Conservation (phyloP, 2,888 invertebrate genomes). For the Drosophila colorata region DNA sequence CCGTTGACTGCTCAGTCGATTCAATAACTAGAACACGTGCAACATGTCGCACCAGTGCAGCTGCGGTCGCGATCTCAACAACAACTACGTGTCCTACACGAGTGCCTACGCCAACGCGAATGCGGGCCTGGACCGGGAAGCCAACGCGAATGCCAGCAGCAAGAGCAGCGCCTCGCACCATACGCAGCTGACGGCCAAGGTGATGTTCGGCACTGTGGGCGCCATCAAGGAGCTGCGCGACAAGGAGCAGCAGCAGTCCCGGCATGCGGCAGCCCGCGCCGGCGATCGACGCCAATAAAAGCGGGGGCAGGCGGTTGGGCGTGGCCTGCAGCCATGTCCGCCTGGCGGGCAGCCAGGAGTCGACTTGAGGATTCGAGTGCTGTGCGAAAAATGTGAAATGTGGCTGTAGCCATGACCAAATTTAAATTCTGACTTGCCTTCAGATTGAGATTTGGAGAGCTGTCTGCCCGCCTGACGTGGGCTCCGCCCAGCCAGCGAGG, state of each 20-base stretch:
- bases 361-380: constrained; percentile 31
- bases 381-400: constrained; percentile 29
- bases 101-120: constrained; percentile 84
- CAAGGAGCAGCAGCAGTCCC: constrained; percentile 89
- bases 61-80: constrained; percentile 86
- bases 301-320: constrained; percentile 19
- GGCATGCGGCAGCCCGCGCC: constrained; percentile 86
- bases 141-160: constrained; percentile 64
- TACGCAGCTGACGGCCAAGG: constrained; percentile 89
- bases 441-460: not conserved
- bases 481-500: constrained; percentile 15
- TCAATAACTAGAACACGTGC: constrained; percentile 43
- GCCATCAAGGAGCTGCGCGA: constrained; percentile 91
- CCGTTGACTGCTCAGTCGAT: constrained; percentile 23
- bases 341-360: constrained; percentile 15
- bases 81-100: constrained; percentile 85
- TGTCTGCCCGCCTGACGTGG: constrained; percentile 17
- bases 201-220: constrained; percentile 90
- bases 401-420: constrained; percentile 1
- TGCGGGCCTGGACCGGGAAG: constrained; percentile 82
- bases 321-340: constrained; percentile 15
- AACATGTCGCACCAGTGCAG: constrained; percentile 86
- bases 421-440: not conserved
- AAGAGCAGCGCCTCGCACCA: constrained; percentile 68
- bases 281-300: constrained; percentile 80